Conservation (phyloP, 2,113 vertebrate species). For the Ahaetulla prasina region DNA sequence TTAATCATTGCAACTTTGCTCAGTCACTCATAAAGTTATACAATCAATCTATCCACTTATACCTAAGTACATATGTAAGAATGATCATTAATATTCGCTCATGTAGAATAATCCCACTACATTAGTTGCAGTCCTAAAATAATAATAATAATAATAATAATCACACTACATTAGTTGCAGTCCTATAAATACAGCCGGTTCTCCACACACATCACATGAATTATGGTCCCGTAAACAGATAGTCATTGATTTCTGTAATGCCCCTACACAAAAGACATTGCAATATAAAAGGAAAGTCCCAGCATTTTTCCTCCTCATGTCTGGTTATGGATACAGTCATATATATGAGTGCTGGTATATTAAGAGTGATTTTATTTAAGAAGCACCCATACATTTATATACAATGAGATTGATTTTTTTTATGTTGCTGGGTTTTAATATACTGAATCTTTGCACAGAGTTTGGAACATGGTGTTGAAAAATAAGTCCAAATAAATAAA, state of each 20-base stretch:
- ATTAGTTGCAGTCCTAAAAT: slow-evolving; percentile 60
- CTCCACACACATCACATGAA: slow-evolving; percentile 56
- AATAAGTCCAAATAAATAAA: slow-evolving; percentile 33
- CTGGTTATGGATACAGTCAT: not conserved
- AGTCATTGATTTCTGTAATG: slow-evolving; percentile 18
- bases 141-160: no score
- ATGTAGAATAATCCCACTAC: slow-evolving; percentile 52
- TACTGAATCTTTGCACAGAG: not conserved
- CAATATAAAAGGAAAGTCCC: not conserved
- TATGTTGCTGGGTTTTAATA: not conserved
- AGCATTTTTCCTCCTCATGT: not conserved
- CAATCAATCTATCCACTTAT: not conserved
- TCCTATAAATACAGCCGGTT: slow-evolving; percentile 57
- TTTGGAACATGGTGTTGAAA: not conserved
- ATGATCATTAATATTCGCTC: slow-evolving; percentile 54
- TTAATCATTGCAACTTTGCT: not conserved
- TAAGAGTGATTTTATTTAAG: not conserved
- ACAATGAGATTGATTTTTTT: not conserved
- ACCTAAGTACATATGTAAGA: slow-evolving; percentile 10
- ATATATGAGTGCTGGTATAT: not conserved
- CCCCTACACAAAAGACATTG: slow-evolving; percentile 25
- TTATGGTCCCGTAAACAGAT: slow-evolving; percentile 58
- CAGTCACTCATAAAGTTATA: not conserved
- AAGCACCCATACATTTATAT: not conserved
- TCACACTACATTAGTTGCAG: slow-evolving; percentile 59